Base-by-base conservation (phyloP, 2,888 invertebrate genomes). In the Epicampocera succincta region DNA sequence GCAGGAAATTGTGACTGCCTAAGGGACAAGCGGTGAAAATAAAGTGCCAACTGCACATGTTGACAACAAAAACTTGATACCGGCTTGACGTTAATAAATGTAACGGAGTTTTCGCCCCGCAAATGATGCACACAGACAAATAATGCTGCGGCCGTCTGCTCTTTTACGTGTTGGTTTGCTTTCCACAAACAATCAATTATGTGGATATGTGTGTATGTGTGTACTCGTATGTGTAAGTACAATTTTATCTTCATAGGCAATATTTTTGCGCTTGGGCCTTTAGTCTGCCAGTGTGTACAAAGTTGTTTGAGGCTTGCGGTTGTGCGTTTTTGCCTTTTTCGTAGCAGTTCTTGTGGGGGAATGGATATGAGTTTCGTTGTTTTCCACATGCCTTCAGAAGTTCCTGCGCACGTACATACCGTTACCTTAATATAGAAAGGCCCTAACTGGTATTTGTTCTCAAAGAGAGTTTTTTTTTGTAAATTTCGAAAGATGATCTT, bases 351-450 rank as follows among this genome's bases (percentile, higher is more conserved):
- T 3, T 29, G 15, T n/a, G 11, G 12, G n/a, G 50, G 25, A 6
- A 66, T 66, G 42, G 12, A 75, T 71, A 71, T 75, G 46, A 65
- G 40, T 75, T 71, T 61, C 61, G 44, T 33, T 65, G 48, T 50
- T 72, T 74, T 46, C 44, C 21, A 17, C 11, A 40, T 46, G 56
- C 8, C 9, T 29, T 6, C 17, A 25, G 5, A 25, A 25, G 5
- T 25, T 25, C 5, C 33, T 33, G 33, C 25, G 6, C 15, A 63
- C 13, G 52, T 50, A 8, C 3, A 11, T 3, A 3, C 19, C n/a
- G n/a, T n/a, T n/a, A n/a, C n/a, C n/a, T n/a, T n/a, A n/a, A n/a
- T n/a, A n/a, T n/a, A n/a, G n/a, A n/a, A n/a, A n/a, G n/a, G n/a
- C n/a, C n/a, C n/a, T n/a, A n/a, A n/a, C n/a, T n/a, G n/a, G n/a